These are phyloP conservation scores for Actinia equina DNA, from an alignment of 64 coral and sea anemone species.

Conservation along the genomic window DNA sequence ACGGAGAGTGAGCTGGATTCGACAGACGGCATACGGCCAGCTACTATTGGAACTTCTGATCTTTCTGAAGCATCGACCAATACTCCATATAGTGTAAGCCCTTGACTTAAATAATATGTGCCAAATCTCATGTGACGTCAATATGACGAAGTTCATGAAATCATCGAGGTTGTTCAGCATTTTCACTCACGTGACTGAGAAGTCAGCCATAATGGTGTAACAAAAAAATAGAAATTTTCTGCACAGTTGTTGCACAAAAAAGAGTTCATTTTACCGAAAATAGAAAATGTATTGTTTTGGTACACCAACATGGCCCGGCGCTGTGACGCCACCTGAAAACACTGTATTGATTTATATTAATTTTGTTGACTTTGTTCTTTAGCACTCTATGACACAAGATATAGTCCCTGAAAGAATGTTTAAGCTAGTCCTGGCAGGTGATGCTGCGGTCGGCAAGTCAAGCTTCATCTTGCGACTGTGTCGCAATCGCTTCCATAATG, in stretches of 20 bases:
- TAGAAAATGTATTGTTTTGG: too few relatives aligned
- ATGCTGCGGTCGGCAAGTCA: conserved; percentile 95
- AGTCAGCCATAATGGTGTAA: too few relatives aligned
- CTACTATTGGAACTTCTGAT: conserved; percentile 70
- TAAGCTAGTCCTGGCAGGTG: conserved; percentile 91
- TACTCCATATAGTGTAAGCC: conserved; percentile 64
- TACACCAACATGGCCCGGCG: too few relatives aligned
- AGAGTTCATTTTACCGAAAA: too few relatives aligned
- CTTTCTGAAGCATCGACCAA: conserved; percentile 70
- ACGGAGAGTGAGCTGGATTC: conserved; percentile 48
- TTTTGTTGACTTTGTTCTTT: not conserved
- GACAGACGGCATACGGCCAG: conserved; percentile 31
- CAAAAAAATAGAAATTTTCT: too few relatives aligned
- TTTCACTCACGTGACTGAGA: too few relatives aligned
- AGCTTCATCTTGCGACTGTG: conserved; percentile 96
- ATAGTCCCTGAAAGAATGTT: conserved; percentile 84
- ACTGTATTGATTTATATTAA: not conserved
- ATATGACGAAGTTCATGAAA: not conserved
- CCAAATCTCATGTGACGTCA: not conserved
- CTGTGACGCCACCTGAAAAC: too few relatives aligned
- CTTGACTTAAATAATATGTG: not conserved
- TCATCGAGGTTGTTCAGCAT: too few relatives aligned
- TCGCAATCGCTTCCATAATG: conserved; percentile 86
- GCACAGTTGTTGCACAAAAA: too few relatives aligned
- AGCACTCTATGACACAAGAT: conserved; percentile 43